Base-by-base conservation (phyloP, 1,140 invertebrate species). In the Musca vetustissima region DNA sequence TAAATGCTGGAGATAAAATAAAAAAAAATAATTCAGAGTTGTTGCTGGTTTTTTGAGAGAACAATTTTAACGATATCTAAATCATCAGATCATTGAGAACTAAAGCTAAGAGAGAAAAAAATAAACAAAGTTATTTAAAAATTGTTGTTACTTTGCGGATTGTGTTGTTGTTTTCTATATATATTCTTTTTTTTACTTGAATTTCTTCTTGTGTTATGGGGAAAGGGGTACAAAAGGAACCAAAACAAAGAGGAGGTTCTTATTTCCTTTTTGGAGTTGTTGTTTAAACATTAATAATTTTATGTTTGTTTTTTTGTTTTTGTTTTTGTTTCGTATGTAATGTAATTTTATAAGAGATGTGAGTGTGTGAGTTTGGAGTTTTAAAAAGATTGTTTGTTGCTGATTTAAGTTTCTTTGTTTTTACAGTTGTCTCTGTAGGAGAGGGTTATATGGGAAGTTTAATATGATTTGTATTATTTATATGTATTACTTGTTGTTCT, bases 231-330 rank as follows among this genome's bases (percentile, higher is more conserved):
- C 1, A 43, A 13, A 43, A 43, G 36, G 36, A 43, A 43, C 36
- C 6, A 13, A 43, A 13, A 11, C 6, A 43, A 13, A 43, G 36
- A 13, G 6, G 6, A 11, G 4, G 24, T 55, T 19, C 28, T 3
- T 4, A 19, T 17, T 61, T 19, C 36, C 17, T 61, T 61, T 3
- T 28, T 28, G 3, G 8, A 28, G 3, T 28, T 28, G 28, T 28
- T n/a, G n/a, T n/a, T n/a, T 43, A 36, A 61, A 61, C 28, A 36
- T 61, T 61, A 61, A 43, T 61, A 36, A 43, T 43, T 36, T 61
- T 61, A 36, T 61, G 17, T 61, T 43, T 61, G n/a, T n/a, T n/a
- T n/a, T n/a, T n/a, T n/a, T n/a, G n/a, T n/a, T 32, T 36, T 43
- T 28, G 28, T 61, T 61, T 61, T 43, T 21, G 6, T 14, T 61